phyloP scores from a whole-genome alignment of 2,113 vertebrate species.

The Rhadina sibilatrix region DNA sequence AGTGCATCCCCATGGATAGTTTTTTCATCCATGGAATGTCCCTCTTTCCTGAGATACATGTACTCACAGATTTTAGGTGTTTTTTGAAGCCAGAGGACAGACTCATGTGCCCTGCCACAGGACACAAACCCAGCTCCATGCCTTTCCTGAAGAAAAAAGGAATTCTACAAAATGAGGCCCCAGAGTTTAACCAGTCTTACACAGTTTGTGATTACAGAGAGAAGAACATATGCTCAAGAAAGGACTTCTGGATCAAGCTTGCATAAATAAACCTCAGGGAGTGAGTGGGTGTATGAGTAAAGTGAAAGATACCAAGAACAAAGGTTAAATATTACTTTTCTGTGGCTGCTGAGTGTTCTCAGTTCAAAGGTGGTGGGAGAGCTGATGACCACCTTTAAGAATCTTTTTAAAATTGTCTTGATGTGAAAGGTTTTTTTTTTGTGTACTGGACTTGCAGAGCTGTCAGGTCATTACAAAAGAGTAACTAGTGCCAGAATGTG shows the following conservation, averaged over 20 bases:
- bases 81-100: neutral
- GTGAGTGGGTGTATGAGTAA: neutral
- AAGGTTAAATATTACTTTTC: neutral
- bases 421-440: neutral
- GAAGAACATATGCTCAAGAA: neutral
- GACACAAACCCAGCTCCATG: neutral
- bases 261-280: conserved; percentile 21
- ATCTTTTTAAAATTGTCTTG: neutral
- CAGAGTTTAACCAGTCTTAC: neutral
- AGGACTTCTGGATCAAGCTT: conserved; percentile 1
- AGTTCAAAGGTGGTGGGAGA: neutral
- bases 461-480: neutral
- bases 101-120: neutral
- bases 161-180: neutral
- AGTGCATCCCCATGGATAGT: neutral
- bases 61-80: neutral
- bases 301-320: conserved; percentile 6
- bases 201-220: neutral
- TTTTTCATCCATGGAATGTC: neutral
- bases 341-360: neutral
- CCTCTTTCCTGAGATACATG: neutral
- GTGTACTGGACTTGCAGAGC: neutral
- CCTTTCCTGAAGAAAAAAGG: neutral
- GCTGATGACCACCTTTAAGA: neutral
- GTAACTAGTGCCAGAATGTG: neutral